Evolutionary conservation across 1,140 invertebrate genomes (phyloP), one percentile per base, ranked within the genome.

Genomic region (Pseudobourletiella spinata): DNA sequence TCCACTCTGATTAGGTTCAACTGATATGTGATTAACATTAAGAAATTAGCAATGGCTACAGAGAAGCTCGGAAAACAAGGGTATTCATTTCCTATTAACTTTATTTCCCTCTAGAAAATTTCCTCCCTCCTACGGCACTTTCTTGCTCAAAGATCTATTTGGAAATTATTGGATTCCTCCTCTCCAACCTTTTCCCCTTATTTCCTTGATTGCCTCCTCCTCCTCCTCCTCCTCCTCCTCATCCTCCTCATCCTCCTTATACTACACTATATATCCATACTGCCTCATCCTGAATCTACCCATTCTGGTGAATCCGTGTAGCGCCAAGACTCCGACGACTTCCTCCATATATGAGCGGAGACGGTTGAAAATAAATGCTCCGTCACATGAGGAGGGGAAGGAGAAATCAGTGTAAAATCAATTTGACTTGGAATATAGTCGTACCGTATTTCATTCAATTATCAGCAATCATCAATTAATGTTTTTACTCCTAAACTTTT

Each of bases 221-320:
- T 18, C 22, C 54, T 57, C 35, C 39, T 3, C 39, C 14, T 46
- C 22, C 30, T 26, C 8, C 28, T 24, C 22, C 25, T 62, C 52
- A 56, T n/a, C 56, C 60, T 29, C 20, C 26, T 22, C 28, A 48
- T 25, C 44, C 32, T 30, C 26, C 43, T 30, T 24, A n/a, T 62
- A 56, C 42, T n/a, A n/a, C n/a, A n/a, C n/a, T n/a, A n/a, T n/a
- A n/a, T n/a, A n/a, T n/a, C n/a, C n/a, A n/a, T n/a, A n/a, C n/a
- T n/a, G n/a, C n/a, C n/a, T n/a, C n/a, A n/a, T n/a, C n/a, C n/a
- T n/a, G n/a, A n/a, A n/a, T n/a, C n/a, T n/a, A n/a, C 35, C 16
- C 67, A 25, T 65, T 52, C 28, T n/a, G 51, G 54, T 50, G 50
- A 30, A 22, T 35, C 55, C 30, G 46, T 25, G 46, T 15, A 11